Evolutionary conservation across 2,888 invertebrate genomes (phyloP).

Genomic region (Candidula unifasciata): DNA sequence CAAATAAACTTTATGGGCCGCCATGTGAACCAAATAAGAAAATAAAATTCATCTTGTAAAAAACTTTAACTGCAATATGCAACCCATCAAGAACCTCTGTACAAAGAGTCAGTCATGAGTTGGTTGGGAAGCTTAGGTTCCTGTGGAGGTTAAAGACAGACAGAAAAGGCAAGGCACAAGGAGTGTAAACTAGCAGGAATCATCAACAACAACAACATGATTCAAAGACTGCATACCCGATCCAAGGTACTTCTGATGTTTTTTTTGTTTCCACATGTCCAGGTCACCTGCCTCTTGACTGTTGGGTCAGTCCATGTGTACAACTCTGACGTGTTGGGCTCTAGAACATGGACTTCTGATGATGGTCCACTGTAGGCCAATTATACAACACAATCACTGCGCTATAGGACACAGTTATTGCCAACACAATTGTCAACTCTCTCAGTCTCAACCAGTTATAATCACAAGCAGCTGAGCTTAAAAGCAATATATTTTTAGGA

Average conservation of each 20-base stretch:
- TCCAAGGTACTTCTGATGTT: constrained; percentile 73
- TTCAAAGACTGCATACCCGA: constrained; percentile 65
- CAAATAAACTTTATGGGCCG: too few species aligned
- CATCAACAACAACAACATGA: not conserved
- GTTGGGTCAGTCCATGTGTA: constrained; percentile 79
- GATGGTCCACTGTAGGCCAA: constrained; percentile 7
- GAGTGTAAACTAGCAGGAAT: not conserved
- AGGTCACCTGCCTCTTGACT: constrained; percentile 79
- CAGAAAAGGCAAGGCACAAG: not conserved
- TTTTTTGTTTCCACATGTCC: constrained; percentile 79
- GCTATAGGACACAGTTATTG: not conserved
- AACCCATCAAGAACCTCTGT: too few species aligned
- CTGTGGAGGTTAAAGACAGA: too few species aligned
- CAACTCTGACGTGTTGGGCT: constrained; percentile 78
- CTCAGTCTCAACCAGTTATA: too few species aligned
- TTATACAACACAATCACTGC: not conserved
- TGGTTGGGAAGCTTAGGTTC: too few species aligned
- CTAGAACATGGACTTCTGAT: constrained; percentile 57
- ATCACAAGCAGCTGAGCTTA: too few species aligned
- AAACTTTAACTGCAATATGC: too few species aligned
- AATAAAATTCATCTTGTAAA: too few species aligned
- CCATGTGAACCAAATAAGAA: too few species aligned
- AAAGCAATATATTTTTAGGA: too few species aligned
- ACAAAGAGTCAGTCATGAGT: too few species aligned
- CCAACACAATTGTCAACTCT: not conserved